Conservation (phyloP, 2,797 vertebrate genomes). For the Spea hammondii region DNA sequence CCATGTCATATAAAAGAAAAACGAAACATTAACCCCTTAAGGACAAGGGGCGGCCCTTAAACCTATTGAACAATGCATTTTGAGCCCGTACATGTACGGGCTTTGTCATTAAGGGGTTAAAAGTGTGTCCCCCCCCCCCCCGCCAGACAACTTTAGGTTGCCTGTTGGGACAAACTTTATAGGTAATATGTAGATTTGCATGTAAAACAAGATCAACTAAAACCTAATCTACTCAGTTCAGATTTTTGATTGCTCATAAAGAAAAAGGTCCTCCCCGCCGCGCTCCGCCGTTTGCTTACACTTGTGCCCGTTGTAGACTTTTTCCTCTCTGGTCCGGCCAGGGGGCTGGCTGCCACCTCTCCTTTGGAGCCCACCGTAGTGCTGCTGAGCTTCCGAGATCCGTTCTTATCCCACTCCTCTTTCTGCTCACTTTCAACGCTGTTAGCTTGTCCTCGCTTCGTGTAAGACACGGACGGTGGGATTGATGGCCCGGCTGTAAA, state of each 20-base stretch:
- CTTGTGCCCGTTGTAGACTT: constrained; percentile 80
- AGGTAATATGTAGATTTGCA: background rate
- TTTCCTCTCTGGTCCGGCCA: constrained; percentile 86
- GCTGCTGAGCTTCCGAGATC: constrained; percentile 80
- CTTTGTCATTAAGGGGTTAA: background rate
- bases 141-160: too few species aligned
- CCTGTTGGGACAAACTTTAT: too few species aligned
- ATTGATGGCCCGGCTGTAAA: constrained; percentile 83
- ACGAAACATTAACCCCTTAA: too few species aligned
- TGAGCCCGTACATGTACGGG: too few species aligned
- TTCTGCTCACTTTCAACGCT: constrained; percentile 88
- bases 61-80: too few species aligned
- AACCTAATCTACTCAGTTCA: too few species aligned
- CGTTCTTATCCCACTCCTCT: constrained; percentile 87
- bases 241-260: too few species aligned
- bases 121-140: background rate
- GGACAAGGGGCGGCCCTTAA: too few species aligned
- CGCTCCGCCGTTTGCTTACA: constrained; percentile 69
- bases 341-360: constrained; percentile 85
- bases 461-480: constrained; percentile 84
- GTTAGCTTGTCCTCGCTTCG: constrained; percentile 86
- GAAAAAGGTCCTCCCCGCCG: background rate
- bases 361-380: constrained; percentile 81
- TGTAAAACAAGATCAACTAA: too few species aligned
- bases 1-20: too few species aligned